Conservation (phyloP, 2,797 vertebrate genomes). For the Peromyscus melanophrys region DNA sequence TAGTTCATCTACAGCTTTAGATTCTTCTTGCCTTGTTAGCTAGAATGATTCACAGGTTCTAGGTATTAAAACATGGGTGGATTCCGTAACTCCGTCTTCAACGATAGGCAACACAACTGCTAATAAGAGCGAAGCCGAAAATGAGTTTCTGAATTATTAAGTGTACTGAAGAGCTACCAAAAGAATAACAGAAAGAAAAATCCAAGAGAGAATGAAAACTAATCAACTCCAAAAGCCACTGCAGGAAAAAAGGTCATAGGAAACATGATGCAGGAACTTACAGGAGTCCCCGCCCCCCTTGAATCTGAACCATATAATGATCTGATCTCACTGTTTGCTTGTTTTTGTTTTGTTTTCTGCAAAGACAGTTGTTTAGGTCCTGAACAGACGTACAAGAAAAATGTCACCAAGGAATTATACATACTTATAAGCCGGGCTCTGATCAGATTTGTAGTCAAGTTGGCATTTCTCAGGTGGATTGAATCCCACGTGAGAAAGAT, state of each 20-base stretch:
- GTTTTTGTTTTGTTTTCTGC: background rate
- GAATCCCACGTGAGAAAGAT: background rate
- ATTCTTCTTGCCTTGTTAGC: background rate
- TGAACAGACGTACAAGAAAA: background rate
- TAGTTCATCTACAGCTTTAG: background rate
- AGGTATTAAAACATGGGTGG: background rate
- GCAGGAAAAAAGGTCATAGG: background rate
- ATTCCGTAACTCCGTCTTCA: background rate
- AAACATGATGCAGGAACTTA: background rate
- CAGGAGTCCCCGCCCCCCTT: background rate
- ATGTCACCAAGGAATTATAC: background rate
- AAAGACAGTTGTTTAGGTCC: background rate
- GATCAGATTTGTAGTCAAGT: background rate
- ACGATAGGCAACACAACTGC: background rate
- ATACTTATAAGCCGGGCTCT: background rate
- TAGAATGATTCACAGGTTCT: background rate
- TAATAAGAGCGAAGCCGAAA: conserved; percentile 35
- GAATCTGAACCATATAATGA: background rate
- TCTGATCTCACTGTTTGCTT: background rate
- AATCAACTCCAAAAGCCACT: background rate
- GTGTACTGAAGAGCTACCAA: background rate
- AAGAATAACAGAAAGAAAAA: background rate
- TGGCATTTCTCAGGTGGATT: background rate
- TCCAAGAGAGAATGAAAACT: background rate
- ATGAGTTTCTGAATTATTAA: background rate